Percentiles rank a stretch among this genome's conserved stretches.
These are phyloP conservation scores for Lasius platythorax DNA, from an alignment of 2,888 invertebrate genomes.

Conservation along the genomic window DNA sequence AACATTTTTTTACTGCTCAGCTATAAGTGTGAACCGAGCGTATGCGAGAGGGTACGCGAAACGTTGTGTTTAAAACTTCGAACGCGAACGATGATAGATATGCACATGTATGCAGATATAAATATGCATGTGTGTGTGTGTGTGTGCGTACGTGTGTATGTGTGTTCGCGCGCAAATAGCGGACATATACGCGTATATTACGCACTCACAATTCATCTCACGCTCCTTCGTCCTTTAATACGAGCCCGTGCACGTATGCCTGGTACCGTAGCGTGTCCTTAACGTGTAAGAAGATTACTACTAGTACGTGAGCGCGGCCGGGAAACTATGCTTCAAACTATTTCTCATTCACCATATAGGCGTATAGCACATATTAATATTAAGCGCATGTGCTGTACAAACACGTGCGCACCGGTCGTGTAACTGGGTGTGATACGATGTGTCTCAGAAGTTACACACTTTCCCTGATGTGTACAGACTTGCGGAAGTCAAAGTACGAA, in stretches of 20 bases:
- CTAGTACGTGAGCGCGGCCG: constrained; percentile 57
- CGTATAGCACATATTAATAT: constrained; percentile 48
- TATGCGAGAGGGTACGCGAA: background rate
- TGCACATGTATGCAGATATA: background rate
- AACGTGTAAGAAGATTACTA: constrained; percentile 65
- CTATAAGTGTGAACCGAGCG: constrained; percentile 10
- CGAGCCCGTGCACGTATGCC: constrained; percentile 61
- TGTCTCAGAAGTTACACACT: constrained; percentile 51
- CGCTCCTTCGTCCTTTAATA: constrained; percentile 63
- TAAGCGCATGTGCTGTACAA: constrained; percentile 26
- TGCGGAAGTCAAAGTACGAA: constrained; percentile 27
- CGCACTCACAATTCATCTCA: constrained; percentile 66
- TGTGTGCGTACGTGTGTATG: background rate
- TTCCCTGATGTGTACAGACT: background rate
- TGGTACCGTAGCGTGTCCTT: constrained; percentile 56
- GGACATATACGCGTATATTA: constrained; percentile 40
- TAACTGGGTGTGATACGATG: background rate
- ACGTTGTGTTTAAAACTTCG: constrained; percentile 38
- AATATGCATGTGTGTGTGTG: background rate
- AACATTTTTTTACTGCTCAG: constrained; percentile 22
- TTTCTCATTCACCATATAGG: constrained; percentile 44
- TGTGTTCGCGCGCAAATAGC: constrained; percentile 23
- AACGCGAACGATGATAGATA: background rate
- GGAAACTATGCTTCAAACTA: constrained; percentile 41
- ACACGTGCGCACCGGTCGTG: constrained; percentile 19